Evolutionary conservation across 2,888 invertebrate genomes (phyloP).

Genomic region (Ophioninae sp.): DNA sequence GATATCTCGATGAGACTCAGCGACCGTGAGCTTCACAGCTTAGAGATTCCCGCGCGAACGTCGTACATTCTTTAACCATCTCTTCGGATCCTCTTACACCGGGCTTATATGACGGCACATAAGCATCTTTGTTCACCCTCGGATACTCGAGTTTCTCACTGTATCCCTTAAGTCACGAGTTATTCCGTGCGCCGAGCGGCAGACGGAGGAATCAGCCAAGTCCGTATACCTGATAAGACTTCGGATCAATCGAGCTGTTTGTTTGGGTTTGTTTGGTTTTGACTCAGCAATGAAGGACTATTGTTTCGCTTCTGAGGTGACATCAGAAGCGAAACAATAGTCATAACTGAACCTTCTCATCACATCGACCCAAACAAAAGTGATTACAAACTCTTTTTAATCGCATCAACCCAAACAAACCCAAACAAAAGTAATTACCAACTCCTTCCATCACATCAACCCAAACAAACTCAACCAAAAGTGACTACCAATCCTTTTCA

Average conservation of each 20-base stretch:
- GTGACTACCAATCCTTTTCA: no score
- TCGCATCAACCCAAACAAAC: no score
- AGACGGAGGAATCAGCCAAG: background rate
- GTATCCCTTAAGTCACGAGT: background rate
- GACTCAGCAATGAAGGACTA: no score
- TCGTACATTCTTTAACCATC: conserved; percentile 15
- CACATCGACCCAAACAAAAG: no score
- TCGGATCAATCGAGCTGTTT: background rate
- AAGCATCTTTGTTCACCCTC: background rate
- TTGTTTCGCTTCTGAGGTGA: no score
- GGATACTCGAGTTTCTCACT: conserved; percentile 8
- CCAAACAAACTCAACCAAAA: no score
- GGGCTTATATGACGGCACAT: conserved; percentile 3
- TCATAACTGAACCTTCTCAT: no score
- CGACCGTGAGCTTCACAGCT: conserved; percentile 8
- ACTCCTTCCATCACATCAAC: no score
- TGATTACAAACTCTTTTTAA: no score
- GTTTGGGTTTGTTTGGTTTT: no score
- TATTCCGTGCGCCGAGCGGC: background rate
- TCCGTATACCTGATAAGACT: background rate
- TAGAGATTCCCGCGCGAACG: conserved; percentile 10
- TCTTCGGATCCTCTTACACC: conserved; percentile 20
- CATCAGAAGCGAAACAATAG: no score
- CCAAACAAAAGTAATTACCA: no score
- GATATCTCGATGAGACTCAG: conserved; percentile 2